Evolutionary conservation across 2,113 vertebrate species (phyloP), one percentile per base, ranked within the genome.

Genomic region (Zapus hudsonius): DNA sequence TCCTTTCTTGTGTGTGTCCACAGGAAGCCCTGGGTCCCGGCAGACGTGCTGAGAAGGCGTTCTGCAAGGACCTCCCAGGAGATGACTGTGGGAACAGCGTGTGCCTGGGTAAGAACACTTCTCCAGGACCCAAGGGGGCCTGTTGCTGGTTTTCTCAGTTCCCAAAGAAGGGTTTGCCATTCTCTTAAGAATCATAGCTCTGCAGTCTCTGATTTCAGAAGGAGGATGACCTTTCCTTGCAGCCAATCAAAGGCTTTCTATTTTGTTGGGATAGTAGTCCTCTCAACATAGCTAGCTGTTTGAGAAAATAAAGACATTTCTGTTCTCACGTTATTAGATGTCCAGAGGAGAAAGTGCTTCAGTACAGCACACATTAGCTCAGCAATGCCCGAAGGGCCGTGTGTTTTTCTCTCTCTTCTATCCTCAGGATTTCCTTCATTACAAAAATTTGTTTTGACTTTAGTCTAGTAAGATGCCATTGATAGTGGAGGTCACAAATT

Each of bases 51-150:
- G 82, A 95, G 94, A 92, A 89, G 90, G 61, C 91, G 29, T 73
- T 92, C 84, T 63, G 25, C 76, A 76, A 40, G 70, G 79, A 94
- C 25, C 36, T 63, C 8, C 11, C 44, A 3, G 66, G 90, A 95
- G 91, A 92, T 16, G 42, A 22, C 31, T 74, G 79, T 91, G 93
- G 79, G 33, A 76, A 80, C 0, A 7, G 75, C 4, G 0, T 83
- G 40, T 67, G 79, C 38, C 79, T 93, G 61, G 95, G 96, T 96
- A 96, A 96, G 95, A 84, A 90, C 36, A 61, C 72, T 61, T n/a
- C 40, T 17, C 38, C 64, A 59, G 66, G 63, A 72, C 38, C 55
- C 44, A 47, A n/a, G 5, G 2, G 7, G 13, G 42, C 7, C 27
- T 29, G 23, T 75, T 94, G 90, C 86, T 74, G 63, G 15, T 42